Conservation (phyloP, 2,797 vertebrate species). For the Mormyrus proboscirostris region DNA sequence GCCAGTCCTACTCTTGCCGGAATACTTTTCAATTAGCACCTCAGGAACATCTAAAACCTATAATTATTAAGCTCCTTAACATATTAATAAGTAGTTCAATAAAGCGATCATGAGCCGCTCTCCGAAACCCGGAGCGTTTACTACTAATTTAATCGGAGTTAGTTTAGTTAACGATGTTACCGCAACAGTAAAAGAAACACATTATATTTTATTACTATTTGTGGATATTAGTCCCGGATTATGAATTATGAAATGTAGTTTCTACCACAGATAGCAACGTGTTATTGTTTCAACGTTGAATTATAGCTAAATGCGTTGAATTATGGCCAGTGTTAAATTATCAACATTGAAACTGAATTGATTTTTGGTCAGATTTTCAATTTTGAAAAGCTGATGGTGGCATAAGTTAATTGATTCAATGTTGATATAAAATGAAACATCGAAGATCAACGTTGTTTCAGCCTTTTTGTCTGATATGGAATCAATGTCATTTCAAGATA, state of each 20-base stretch:
- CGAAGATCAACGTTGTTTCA: no score
- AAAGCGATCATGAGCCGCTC: background rate
- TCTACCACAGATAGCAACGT: background rate
- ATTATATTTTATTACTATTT: background rate
- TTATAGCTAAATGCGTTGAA: no score
- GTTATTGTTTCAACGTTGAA: no score
- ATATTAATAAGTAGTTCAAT: background rate
- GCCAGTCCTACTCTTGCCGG: background rate
- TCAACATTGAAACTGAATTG: no score
- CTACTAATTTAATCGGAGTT: background rate
- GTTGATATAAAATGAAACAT: no score
- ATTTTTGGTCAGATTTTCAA: no score
- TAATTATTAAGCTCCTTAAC: background rate
- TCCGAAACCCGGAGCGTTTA: background rate
- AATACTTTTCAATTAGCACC: background rate
- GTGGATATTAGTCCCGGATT: background rate
- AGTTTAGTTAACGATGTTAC: background rate
- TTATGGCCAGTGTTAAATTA: no score
- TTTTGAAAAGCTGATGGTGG: no score
- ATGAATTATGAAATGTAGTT: background rate
- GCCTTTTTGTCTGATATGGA: no score
- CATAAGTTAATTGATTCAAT: no score
- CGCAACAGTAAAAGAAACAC: background rate
- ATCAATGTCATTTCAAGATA: no score
- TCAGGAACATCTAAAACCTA: background rate